Conservation (phyloP, 2,113 vertebrate species). For the Pelecanus crispus region DNA sequence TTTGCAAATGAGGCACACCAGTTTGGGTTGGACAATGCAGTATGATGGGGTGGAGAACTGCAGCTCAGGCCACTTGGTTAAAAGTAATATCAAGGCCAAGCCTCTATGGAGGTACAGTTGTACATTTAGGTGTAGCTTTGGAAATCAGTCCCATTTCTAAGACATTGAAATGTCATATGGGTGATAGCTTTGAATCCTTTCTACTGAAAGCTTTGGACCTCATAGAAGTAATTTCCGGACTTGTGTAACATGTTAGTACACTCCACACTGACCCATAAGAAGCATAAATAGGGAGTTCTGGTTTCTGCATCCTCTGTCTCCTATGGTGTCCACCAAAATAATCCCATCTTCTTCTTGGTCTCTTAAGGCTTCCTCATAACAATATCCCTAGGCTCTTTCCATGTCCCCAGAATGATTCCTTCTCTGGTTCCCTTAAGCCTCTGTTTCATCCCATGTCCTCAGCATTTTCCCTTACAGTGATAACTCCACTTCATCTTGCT, state of each 20-base stretch:
- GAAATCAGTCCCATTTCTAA: background rate
- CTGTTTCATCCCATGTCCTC: background rate
- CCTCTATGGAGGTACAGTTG: background rate
- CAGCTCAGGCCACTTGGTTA: background rate
- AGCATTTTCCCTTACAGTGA: background rate
- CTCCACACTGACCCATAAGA: background rate
- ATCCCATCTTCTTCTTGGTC: background rate
- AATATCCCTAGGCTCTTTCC: background rate
- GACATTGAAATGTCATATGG: background rate
- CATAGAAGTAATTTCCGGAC: background rate
- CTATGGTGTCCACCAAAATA: background rate
- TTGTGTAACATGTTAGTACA: background rate
- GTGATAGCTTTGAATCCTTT: background rate
- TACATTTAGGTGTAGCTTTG: background rate
- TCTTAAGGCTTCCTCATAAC: background rate
- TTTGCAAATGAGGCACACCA: background rate
- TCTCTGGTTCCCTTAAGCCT: background rate
- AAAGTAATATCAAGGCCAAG: background rate
- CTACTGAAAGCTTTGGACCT: background rate
- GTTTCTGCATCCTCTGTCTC: background rate
- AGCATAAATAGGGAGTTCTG: background rate
- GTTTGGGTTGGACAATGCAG: background rate
- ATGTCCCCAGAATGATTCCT: background rate
- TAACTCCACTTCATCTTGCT: background rate
- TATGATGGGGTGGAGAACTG: background rate